Base-by-base conservation (phyloP, 2,888 invertebrate genomes). In the Dynastes hyllus region DNA sequence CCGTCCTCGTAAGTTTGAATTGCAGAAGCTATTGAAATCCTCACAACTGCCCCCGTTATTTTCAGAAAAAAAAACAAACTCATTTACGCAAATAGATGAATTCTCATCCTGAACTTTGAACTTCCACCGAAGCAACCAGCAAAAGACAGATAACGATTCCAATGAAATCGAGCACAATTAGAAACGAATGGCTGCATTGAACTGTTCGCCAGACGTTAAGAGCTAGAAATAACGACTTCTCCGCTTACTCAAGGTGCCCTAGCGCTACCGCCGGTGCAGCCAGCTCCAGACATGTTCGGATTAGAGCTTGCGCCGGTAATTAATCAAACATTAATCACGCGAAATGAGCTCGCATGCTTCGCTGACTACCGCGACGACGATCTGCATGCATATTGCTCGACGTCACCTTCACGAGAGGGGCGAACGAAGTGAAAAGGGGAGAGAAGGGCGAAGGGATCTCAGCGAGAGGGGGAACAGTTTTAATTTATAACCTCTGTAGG, bases 291-390 rank as follows among this genome's bases (percentile, higher is more conserved):
- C 70, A 80, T 53, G 53, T 80, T 80, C 75, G 80, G 81, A 82
- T 83, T 83, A 81, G 81, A 82, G 83, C 83, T 79, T 81, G 83
- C 83, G 79, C 79, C 81, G 82, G 83, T 83, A 85, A 85, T 86
- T 86, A 86, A 86, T 86, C 86, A 85, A 85, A 85, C 83, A 85
- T 85, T 85, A 85, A 85, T 85, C 84, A 84, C 83, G 82, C 82
- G 84, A 83, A 84, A 83, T 84, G 83, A 84, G 84, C 83, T 85
- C 82, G 83, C 83, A 85, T 81, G 85, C 84, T 82, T 80, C 77
- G 80, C 83, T 58, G 55, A 58, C 55, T 58, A 58, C 55, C 55
- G 55, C 83, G 83, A 78, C 82, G 82, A 82, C 77, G 69, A 69
- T 69, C 80, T 80, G 80, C 82, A 80, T 81, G 78, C 81, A 81